A percentile compares a stretch with the other conserved stretches of the same genome.
These are phyloP conservation scores for Nycteola revayana DNA, from an alignment of 2,888 invertebrate genomes.

Conservation along the genomic window DNA sequence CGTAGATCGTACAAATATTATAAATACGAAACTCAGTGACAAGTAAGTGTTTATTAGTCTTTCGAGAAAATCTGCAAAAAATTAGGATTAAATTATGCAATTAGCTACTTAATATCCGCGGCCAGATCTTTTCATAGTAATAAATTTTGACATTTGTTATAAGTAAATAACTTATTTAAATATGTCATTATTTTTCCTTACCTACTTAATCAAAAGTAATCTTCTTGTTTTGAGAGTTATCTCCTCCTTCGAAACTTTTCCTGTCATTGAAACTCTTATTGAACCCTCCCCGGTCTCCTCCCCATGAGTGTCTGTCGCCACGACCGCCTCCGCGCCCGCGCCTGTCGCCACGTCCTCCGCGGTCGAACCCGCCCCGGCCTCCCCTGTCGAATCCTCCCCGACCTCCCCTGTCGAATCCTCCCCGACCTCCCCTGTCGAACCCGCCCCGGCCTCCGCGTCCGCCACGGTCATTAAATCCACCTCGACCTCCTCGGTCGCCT, in stretches of 20 bases:
- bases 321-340: conserved; percentile 52
- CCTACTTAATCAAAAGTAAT: conserved; percentile 84
- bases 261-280: conserved; percentile 83
- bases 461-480: conserved; percentile 45
- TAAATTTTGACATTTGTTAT: too few species aligned
- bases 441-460: conserved; percentile 57
- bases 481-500: conserved; percentile 48
- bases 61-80: too few species aligned
- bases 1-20: too few species aligned
- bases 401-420: conserved; percentile 43
- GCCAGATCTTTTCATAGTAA: too few species aligned
- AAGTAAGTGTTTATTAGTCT: too few species aligned
- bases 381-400: conserved; percentile 45
- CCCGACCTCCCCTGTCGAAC: conserved; percentile 50
- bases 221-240: conserved; percentile 86
- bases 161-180: too few species aligned
- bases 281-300: conserved; percentile 67
- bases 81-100: too few species aligned
- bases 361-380: conserved; percentile 43
- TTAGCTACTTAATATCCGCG: too few species aligned
- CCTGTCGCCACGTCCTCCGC: conserved; percentile 40
- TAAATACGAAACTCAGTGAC: too few species aligned
- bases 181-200: too few species aligned
- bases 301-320: conserved; percentile 71
- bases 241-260: conserved; percentile 83